A percentile compares a stretch with the other conserved stretches of the same genome.
Evolutionary conservation across 2,113 vertebrate species (phyloP).

Genomic region (Epinephelus cyanopodus): DNA sequence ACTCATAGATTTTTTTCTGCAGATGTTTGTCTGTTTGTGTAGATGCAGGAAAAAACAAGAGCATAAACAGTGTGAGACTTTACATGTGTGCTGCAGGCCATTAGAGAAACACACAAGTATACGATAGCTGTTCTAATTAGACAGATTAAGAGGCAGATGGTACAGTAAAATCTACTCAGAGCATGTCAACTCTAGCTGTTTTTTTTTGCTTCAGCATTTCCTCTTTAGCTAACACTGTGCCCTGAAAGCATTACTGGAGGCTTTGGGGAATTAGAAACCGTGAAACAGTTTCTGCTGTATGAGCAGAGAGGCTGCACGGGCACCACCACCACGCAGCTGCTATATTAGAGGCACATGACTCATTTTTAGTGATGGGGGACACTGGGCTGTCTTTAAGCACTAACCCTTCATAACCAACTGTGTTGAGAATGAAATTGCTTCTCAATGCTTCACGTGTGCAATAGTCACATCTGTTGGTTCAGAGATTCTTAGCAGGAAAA

Average conservation of each 20-base stretch:
- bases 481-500: constrained; percentile 11
- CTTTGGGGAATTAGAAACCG: constrained; percentile 50
- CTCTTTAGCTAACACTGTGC: constrained; percentile 40
- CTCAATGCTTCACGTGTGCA: constrained; percentile 7
- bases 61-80: constrained; percentile 11
- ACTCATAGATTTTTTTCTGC: neutral
- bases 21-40: constrained; percentile 9
- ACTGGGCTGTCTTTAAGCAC: constrained; percentile 36
- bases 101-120: constrained; percentile 33
- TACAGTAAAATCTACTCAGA: constrained; percentile 35
- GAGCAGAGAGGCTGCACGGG: constrained; percentile 47
- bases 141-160: constrained; percentile 57
- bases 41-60: neutral
- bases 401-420: constrained; percentile 22
- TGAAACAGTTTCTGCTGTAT: constrained; percentile 53
- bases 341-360: constrained; percentile 25
- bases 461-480: neutral
- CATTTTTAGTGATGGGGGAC: constrained; percentile 43
- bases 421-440: constrained; percentile 15
- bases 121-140: constrained; percentile 52
- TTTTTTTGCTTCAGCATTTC: constrained; percentile 34
- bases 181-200: constrained; percentile 13
- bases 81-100: constrained; percentile 35
- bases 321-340: constrained; percentile 37
- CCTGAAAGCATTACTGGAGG: constrained; percentile 50